phyloP scores from a whole-genome alignment of 2,797 vertebrate species.

The Oryzias dopingdopingensis region DNA sequence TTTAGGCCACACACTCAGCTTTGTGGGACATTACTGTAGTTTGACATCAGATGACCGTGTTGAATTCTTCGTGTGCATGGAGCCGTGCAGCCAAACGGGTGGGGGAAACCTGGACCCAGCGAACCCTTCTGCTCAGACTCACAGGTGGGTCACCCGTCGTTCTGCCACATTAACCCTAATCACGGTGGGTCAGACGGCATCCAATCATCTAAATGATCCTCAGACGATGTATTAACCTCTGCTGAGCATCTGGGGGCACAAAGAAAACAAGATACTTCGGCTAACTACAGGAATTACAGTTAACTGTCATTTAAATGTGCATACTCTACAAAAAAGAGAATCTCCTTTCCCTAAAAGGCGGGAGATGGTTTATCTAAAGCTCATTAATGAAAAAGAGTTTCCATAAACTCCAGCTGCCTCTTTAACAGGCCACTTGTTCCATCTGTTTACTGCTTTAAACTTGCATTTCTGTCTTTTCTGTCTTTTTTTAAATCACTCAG shows the following conservation, averaged over 20 bases:
- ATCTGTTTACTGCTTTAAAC: neutral
- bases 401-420: neutral
- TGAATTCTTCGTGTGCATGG: constrained; percentile 50
- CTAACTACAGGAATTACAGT: too few species aligned
- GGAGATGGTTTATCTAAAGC: neutral
- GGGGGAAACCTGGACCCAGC: constrained; percentile 9
- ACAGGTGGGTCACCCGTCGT: constrained; percentile 65
- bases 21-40: constrained; percentile 28
- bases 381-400: neutral
- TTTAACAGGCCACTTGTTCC: neutral
- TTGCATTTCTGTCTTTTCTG: neutral
- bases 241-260: too few species aligned
- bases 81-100: constrained; percentile 36
- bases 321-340: too few species aligned
- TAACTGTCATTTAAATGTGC: too few species aligned
- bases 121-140: constrained; percentile 21
- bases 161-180: constrained; percentile 54
- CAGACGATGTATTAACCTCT: constrained; percentile 21
- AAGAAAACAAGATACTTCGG: constrained; percentile 18
- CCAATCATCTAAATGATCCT: constrained; percentile 58
- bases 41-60: constrained; percentile 36
- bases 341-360: too few species aligned
- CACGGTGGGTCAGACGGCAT: constrained; percentile 63
- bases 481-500: neutral
- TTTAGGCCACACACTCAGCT: constrained; percentile 29